Evolutionary conservation across 2,888 invertebrate species (phyloP), one percentile per base, ranked within the genome.

Genomic region (Leptopilina drosophilae): DNA sequence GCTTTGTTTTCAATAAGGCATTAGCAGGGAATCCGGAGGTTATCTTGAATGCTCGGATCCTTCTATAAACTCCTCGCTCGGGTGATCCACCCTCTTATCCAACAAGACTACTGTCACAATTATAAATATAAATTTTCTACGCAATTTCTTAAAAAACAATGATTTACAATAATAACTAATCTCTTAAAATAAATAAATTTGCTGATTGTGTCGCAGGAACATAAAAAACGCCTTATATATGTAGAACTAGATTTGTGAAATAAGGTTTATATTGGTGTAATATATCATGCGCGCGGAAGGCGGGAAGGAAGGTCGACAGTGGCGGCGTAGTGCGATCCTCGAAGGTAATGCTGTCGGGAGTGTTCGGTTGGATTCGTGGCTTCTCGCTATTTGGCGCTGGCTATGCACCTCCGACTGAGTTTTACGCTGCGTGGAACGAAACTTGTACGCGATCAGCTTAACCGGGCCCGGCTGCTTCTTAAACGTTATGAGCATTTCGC

Each of bases 401-500:
- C 88, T 88, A 89, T 89, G 87, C 89, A 90, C 88, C 89, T 88
- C 87, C 86, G 88, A 73, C 56, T 33, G 73, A 88, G 89, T 89
- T 90, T 88, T 89, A 88, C 86, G 90, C 89, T 89, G 89, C 89
- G 88, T 89, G 88, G 87, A 89, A 89, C 88, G 89, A 89, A 90
- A 89, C 89, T 89, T 88, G 90, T 88, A 88, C 88, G 88, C 89
- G 90, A 90, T 88, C 89, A 87, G 90, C 87, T 89, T 89, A 87
- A 87, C 86, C 89, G 88, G 86, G 87, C 86, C 86, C 84, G 86
- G 87, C 87, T 88, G 87, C 88, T 87, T 88, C 87, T 87, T 87
- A 84, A 85, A 84, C 49, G 12, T 49, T 85, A 87, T 87, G 83
- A 85, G 82, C 82, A 84, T 83, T 85, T 82, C 86, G 87, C 79